Conservation (phyloP, 2,888 invertebrate genomes). For the Epistrophe eligans region DNA sequence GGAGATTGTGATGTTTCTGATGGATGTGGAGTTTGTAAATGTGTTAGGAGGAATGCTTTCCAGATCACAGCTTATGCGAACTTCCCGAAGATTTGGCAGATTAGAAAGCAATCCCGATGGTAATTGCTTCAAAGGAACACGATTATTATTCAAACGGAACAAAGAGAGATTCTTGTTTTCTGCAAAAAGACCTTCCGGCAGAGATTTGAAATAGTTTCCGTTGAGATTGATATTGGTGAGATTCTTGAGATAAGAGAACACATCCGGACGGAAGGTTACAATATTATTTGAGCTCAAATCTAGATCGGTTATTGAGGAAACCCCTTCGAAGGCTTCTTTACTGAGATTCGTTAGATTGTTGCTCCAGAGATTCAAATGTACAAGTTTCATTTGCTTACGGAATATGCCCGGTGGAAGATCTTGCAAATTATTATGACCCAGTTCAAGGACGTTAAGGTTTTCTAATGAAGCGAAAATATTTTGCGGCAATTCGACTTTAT, state of each 20-base stretch:
- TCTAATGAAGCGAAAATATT: conserved; percentile 86
- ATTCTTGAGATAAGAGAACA: conserved; percentile 87
- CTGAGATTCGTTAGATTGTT: conserved; percentile 88
- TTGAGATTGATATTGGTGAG: conserved; percentile 88
- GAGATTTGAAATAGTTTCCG: conserved; percentile 87
- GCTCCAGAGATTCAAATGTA: conserved; percentile 88
- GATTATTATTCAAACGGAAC: conserved; percentile 86
- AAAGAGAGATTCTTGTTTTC: conserved; percentile 85
- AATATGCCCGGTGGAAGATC: conserved; percentile 87
- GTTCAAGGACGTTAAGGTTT: conserved; percentile 86
- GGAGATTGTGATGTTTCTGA: conserved; percentile 87
- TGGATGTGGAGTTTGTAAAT: conserved; percentile 86
- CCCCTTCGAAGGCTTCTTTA: conserved; percentile 87
- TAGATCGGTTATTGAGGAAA: conserved; percentile 87
- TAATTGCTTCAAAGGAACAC: conserved; percentile 85
- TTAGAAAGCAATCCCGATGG: conserved; percentile 87
- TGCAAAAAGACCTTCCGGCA: conserved; percentile 87
- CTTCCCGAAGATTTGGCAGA: conserved; percentile 85
- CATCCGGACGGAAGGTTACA: conserved; percentile 86
- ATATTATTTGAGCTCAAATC: conserved; percentile 89
- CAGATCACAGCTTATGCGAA: conserved; percentile 86
- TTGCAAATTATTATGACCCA: conserved; percentile 88
- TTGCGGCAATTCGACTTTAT: conserved; percentile 86
- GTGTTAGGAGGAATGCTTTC: conserved; percentile 86
- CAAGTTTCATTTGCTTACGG: conserved; percentile 86